Evolutionary conservation across 64 coral and sea anemone genomes (phyloP).

Genomic region (Astreopora myriophthalma): DNA sequence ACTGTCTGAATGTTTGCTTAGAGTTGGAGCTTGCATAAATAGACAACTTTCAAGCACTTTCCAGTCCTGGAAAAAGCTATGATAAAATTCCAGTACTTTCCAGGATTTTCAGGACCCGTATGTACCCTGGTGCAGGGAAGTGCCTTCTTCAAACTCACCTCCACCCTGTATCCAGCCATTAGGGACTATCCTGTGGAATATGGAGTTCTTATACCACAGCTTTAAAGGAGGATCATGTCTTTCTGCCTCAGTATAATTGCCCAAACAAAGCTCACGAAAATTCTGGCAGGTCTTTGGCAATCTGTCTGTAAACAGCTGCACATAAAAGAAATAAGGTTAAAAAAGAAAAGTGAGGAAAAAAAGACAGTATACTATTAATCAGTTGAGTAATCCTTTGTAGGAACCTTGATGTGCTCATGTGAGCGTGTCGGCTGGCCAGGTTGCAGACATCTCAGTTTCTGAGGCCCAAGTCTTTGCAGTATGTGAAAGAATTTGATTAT

Average conservation of each 20-base stretch:
- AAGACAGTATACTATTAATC: too few species aligned
- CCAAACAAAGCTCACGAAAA: conserved; percentile 75
- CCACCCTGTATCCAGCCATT: conserved; percentile 99
- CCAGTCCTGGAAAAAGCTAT: too few species aligned
- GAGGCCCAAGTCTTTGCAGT: background rate
- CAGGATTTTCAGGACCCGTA: too few species aligned
- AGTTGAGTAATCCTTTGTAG: too few species aligned
- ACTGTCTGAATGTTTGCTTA: too few species aligned
- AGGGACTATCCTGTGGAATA: conserved; percentile 91
- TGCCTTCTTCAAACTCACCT: conserved; percentile 54
- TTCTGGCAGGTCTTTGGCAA: conserved; percentile 91
- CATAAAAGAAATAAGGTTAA: conserved; percentile 24
- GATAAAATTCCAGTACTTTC: too few species aligned
- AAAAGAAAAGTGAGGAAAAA: background rate
- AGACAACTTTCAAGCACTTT: too few species aligned
- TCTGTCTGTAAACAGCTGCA: conserved; percentile 86
- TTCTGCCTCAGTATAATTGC: conserved; percentile 53
- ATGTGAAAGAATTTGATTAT: too few species aligned
- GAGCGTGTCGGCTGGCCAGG: too few species aligned
- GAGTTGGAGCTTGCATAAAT: too few species aligned
- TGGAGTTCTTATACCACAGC: conserved; percentile 80
- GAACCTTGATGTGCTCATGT: too few species aligned
- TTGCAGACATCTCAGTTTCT: background rate
- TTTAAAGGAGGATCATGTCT: conserved; percentile 85
- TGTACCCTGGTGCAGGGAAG: too few species aligned